Evolutionary conservation across 2,888 invertebrate species (phyloP), one percentile per base, ranked within the genome.

Genomic region (Oscheius sp.): DNA sequence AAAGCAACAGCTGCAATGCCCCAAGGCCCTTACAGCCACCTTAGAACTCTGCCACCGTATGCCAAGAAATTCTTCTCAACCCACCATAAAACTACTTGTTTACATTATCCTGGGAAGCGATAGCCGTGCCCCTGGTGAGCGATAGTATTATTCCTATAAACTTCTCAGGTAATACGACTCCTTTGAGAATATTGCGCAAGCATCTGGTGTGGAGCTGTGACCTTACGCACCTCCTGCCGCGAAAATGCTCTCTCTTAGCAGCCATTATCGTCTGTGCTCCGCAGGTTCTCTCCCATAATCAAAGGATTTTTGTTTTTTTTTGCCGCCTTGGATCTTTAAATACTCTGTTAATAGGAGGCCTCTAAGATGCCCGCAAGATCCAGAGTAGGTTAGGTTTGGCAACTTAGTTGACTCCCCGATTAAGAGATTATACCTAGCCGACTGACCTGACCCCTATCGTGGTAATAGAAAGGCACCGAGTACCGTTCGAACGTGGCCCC

Each of bases 401-500:
- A 61, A 61, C 41, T 61, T 61, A 41, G 43, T 18, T 61, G 61
- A 61, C 61, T 61, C 35, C 23, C 29, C 49, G 49, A 52, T 29
- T 27, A 66, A 21, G 52, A 52, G 66, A 66, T 66, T 66, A 66
- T 49, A 13, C 21, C 49, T 25, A 52, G 52, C 66, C 66, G 49
- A n/a, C 29, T 66, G 66, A 66, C 66, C 66, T 66, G 66, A 66
- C 66, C 66, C 52, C 52, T 29, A 49, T 49, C 49, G 66, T 25
- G 25, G 66, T 66, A 66, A 52, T 52, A 66, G 61, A 66, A 63
- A 52, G 52, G 27, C 52, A 66, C 25, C 46, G 46, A 64, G 64
- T 64, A 52, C 66, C 66, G 66, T 66, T 66, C 49, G 66, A 66
- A 66, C n/a, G 52, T 52, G 35, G 52, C 66, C 66, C 66, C 35